Evolutionary conservation across 2,888 invertebrate species (phyloP).

Genomic region (Microctonus hyperodae): DNA sequence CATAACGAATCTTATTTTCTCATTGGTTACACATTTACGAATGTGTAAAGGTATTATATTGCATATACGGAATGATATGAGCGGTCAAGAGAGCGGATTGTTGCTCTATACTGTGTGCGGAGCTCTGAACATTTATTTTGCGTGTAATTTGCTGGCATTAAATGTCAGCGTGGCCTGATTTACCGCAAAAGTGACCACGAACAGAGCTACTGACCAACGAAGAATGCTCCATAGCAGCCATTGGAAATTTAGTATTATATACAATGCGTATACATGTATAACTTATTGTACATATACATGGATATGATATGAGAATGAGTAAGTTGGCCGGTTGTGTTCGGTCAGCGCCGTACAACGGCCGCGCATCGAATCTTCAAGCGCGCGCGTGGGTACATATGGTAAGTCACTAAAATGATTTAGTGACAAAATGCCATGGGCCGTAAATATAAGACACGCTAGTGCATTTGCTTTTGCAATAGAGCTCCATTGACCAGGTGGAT

Average conservation of each 20-base stretch:
- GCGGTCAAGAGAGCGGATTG: slow-evolving; percentile 21
- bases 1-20: too few relatives aligned
- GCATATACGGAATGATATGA: slow-evolving; percentile 6
- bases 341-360: slow-evolving; percentile 6
- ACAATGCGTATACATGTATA: slow-evolving; percentile 4
- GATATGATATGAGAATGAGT: neutral
- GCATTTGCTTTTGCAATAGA: slow-evolving; percentile 24
- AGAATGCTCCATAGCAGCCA: slow-evolving; percentile 36
- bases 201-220: slow-evolving; percentile 41
- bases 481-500: slow-evolving; percentile 4
- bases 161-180: slow-evolving; percentile 60
- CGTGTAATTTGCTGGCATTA: slow-evolving; percentile 62
- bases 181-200: slow-evolving; percentile 55
- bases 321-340: neutral
- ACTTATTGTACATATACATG: neutral
- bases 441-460: slow-evolving; percentile 39
- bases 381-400: slow-evolving; percentile 28
- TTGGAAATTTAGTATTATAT: slow-evolving; percentile 3
- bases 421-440: slow-evolving; percentile 49
- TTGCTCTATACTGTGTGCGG: slow-evolving; percentile 29
- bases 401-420: slow-evolving; percentile 51
- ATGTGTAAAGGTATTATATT: slow-evolving; percentile 3
- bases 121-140: slow-evolving; percentile 55
- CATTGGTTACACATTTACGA: neutral
- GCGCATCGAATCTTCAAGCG: slow-evolving; percentile 8